Base-by-base conservation (phyloP, 2,797 vertebrate species). In the Poeciliopsis paucimaculata region DNA sequence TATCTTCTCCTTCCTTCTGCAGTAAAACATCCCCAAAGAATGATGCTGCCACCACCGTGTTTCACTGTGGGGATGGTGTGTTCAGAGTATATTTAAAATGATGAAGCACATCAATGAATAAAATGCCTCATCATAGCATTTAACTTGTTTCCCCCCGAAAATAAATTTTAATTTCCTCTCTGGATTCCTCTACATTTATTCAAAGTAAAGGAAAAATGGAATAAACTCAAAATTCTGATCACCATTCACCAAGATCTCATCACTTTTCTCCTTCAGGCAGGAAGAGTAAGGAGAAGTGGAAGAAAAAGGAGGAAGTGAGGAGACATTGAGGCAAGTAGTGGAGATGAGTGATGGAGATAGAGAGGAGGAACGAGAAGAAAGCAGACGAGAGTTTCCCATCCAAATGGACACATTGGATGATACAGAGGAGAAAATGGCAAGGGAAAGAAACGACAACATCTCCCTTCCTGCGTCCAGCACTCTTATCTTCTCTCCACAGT, bases 401-500 rank as follows among this genome's bases (percentile, higher is more conserved):
- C 83, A 75, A 86, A 84, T 73, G 83, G 86, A 88, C 89, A 84
- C 84, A 86, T 83, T 49, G 82, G 83, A 87, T 73, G 85, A 90
- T 86, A 84, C 36, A 62, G 31, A 80, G 75, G 88, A 84, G 85
- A 90, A 89, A 89, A 87, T n/a, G 72, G 34, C 7, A 11, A 55
- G 45, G 39, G 39, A 85, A 86, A 87, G 79, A 9, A 85, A 90
- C 62, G 84, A 88, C 88, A 84, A 84, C 86, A 91, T 90, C 83
- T 85, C 73, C 53, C 70, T 75, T 75, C 60, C 60, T 75, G 62
- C 64, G 51, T 73, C 75, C 15, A 60, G 36, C 68, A n/a, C 72
- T 76, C 91, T 94, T 95, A 94, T 95, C 94, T 94, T 83, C 84
- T 79, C 86, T 81, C 89, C 89, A 91, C 94, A 95, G 91, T 93